A percentile compares a stretch with the other conserved stretches of the same genome.
These are phyloP conservation scores for Odocoileus virginianus DNA, from an alignment of 2,113 vertebrate genomes.

Conservation along the genomic window DNA sequence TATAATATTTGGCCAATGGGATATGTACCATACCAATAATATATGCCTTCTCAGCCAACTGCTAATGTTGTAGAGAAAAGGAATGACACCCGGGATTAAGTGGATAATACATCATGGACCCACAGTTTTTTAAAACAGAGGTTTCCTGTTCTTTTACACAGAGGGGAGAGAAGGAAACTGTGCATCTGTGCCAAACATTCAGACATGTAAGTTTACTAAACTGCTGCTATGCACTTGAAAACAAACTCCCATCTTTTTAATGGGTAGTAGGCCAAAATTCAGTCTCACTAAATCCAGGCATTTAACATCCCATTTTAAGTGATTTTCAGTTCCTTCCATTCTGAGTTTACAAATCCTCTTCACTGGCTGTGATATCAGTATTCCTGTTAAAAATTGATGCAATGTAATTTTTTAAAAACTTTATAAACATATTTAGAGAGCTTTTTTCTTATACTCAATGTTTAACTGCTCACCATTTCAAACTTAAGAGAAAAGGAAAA, in stretches of 20 bases:
- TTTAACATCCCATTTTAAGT: not conserved
- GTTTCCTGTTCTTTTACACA: not conserved
- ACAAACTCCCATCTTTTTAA: not conserved
- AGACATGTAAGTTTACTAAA: not conserved
- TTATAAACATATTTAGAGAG: not conserved
- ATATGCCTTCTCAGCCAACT: not conserved
- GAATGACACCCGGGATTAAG: not conserved
- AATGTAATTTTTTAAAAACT: not conserved
- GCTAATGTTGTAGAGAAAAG: conserved; percentile 25
- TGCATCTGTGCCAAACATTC: not conserved
- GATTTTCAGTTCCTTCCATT: not conserved
- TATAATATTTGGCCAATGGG: not conserved
- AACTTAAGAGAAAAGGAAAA: not conserved
- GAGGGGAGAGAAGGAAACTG: not conserved
- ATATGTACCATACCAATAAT: not conserved
- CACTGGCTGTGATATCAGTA: not conserved
- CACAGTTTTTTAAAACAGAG: not conserved
- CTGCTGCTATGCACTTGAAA: not conserved
- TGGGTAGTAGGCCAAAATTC: not conserved
- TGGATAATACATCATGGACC: not conserved
- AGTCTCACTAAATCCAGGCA: not conserved
- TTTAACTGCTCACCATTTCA: not conserved
- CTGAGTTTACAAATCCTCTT: not conserved
- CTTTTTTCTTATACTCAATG: not conserved
- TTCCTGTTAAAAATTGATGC: not conserved